Evolutionary conservation across 2,888 invertebrate genomes (phyloP).

Genomic region (Oscheius sp.): DNA sequence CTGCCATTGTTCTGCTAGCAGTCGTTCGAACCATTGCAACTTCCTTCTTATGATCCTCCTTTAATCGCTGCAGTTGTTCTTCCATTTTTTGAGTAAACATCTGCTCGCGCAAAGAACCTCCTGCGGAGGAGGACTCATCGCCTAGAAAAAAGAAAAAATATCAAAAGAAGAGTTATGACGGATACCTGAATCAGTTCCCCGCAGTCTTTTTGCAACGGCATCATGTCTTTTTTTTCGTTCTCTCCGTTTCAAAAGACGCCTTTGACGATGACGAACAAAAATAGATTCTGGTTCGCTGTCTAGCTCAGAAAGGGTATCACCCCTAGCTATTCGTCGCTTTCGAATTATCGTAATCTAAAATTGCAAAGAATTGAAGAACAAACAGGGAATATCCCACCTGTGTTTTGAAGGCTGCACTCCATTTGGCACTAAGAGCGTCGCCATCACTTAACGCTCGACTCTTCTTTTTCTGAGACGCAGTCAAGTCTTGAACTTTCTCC

Average conservation of each 20-base stretch:
- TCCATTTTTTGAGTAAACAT: slow-evolving; percentile 25
- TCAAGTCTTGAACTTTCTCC: slow-evolving; percentile 49
- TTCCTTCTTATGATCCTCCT: slow-evolving; percentile 30
- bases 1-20: slow-evolving; percentile 28
- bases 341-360: slow-evolving; percentile 43
- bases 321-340: slow-evolving; percentile 47
- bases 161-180: neutral
- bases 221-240: slow-evolving; percentile 39
- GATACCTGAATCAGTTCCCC: slow-evolving; percentile 21
- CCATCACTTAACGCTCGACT: slow-evolving; percentile 32
- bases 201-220: neutral
- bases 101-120: slow-evolving; percentile 8
- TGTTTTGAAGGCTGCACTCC: slow-evolving; percentile 53
- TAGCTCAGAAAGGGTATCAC: slow-evolving; percentile 55
- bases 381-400: slow-evolving; percentile 35
- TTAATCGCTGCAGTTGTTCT: slow-evolving; percentile 18
- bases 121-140: slow-evolving; percentile 9
- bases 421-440: slow-evolving; percentile 37
- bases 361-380: too few species aligned
- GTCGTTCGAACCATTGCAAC: slow-evolving; percentile 7
- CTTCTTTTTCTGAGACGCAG: slow-evolving; percentile 32
- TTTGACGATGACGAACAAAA: slow-evolving; percentile 48
- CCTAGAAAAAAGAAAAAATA: neutral
- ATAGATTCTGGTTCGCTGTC: slow-evolving; percentile 59
- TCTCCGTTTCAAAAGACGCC: slow-evolving; percentile 44